Percentiles rank a stretch among this genome's conserved stretches.
phyloP scores from a whole-genome alignment of 2,113 vertebrate species.

The Thalassoma bifasciatum region DNA sequence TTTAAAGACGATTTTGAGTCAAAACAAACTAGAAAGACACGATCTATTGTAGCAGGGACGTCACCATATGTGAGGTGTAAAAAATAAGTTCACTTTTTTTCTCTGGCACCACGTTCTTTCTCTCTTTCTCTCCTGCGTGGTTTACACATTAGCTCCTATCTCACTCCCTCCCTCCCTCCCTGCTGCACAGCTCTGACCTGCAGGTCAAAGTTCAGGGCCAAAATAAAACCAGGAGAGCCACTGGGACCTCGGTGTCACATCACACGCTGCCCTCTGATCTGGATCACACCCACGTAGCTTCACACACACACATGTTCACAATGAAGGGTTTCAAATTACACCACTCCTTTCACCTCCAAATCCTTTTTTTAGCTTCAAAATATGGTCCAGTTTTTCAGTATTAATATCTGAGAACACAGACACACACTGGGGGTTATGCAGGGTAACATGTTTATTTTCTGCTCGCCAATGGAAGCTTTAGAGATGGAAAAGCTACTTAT shows the following conservation, averaged over 20 bases:
- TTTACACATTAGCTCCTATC: constrained; percentile 57
- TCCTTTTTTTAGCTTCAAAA: neutral
- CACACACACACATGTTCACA: neutral
- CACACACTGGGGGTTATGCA: neutral
- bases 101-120: neutral
- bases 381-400: no score
- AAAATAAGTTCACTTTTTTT: neutral
- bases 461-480: constrained; percentile 16
- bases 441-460: constrained; percentile 23
- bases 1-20: no score
- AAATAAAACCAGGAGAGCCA: constrained; percentile 36
- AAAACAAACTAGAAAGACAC: neutral
- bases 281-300: constrained; percentile 11
- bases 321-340: neutral
- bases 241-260: constrained; percentile 44
- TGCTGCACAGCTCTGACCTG: constrained; percentile 30
- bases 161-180: neutral
- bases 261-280: constrained; percentile 5
- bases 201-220: constrained; percentile 60
- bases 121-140: neutral
- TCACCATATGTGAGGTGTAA: neutral
- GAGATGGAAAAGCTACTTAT: constrained; percentile 62
- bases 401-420: no score
- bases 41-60: neutral
- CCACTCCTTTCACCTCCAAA: neutral